Base-by-base conservation (phyloP, 2,888 invertebrate species). In the Erebia ligea region DNA sequence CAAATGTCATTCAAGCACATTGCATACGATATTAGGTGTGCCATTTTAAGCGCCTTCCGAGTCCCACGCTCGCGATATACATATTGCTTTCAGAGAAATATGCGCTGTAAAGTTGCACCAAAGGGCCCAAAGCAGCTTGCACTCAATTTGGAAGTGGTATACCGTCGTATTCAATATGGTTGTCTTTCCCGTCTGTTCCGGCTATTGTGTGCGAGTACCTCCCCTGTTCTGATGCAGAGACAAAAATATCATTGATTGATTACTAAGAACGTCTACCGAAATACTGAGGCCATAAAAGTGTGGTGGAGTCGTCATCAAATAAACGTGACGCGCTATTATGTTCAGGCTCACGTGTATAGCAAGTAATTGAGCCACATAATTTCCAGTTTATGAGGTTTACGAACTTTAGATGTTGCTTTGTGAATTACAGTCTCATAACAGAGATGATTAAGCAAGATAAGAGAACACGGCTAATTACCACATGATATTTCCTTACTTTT, bases 161-260 rank as follows among this genome's bases (percentile, higher is more conserved):
- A 52, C 11, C 40, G 52, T 45, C 50, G 15, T 64, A 21, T 50
- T 61, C 52, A 66, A 56, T 66, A 62, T 54, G 59, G 57, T 70
- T 68, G 56, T 70, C 50, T 57, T 67, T 70, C 65, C 56, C 59
- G 68, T 65, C 59, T 71, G 68, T 75, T 73, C 73, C 75, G 71
- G 75, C 73, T 73, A 75, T 75, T 75, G 75, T 75, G 25, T 69
- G 68, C 54, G 63, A 68, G 70, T 67, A 40, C 59, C 57, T 70
- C 64, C 67, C 69, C 61, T 48, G 54, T 71, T 21, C 56, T 50
- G 63, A 68, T 65, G 50, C 57, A 54, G 68, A 54, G 66, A 74
- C 70, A 70, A 67, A 71, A 71, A 70, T 73, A 54, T 68, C 67
- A 67, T 71, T 75, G 56, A 68, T 63, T 71, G 68, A 70, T 73